Evolutionary conservation across 2,797 vertebrate species (phyloP), one percentile per base, ranked within the genome.

Genomic region (Buphagus erythrorhynchus): DNA sequence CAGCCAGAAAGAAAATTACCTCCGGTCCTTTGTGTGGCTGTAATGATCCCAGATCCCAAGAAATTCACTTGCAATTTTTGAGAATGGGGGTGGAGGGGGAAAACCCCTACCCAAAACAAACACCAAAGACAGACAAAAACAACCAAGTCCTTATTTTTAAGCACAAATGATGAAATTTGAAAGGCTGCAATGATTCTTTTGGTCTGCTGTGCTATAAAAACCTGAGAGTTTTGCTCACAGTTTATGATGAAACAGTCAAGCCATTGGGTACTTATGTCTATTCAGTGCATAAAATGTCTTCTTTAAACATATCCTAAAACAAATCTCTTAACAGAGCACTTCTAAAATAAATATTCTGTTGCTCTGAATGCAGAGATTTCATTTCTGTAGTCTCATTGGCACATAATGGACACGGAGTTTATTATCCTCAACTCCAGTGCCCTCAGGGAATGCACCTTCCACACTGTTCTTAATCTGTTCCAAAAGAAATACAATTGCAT

Each of bases 351-450:
- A 95, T 84, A 93, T 91, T 89, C 86, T 75, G 51, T 73, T 82
- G 66, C 68, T 88, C 82, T 58, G 74, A 96, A 86, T 6, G 35
- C 29, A 11, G 62, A 73, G 35, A 77, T 93, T 87, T 91, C 88
- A 91, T 91, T 97, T 97, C 69, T 90, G 65, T 59, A 74, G 68
- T 84, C 86, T 90, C 91, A 73, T 35, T 94, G 87, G 86, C 84
- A 95, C 82, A 51, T 95, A 96, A 96, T 82, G 69, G 96, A 88
- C 31, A 6, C 2, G 21, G 88, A 96, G 96, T 97, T 96, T 97
- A 96, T 97, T 96, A 93, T 95, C 88, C 75, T 72, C 69, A 6
- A 83, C 59, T 73, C 66, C 42, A 29, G 62, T 62, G 58, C 82
- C 95, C 73, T 72, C 63, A 31, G 93, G 95, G 82, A 97, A 95